Evolutionary conservation across 2,888 invertebrate species (phyloP), one percentile per base, ranked within the genome.

Genomic region (Standfussiana lucernea): DNA sequence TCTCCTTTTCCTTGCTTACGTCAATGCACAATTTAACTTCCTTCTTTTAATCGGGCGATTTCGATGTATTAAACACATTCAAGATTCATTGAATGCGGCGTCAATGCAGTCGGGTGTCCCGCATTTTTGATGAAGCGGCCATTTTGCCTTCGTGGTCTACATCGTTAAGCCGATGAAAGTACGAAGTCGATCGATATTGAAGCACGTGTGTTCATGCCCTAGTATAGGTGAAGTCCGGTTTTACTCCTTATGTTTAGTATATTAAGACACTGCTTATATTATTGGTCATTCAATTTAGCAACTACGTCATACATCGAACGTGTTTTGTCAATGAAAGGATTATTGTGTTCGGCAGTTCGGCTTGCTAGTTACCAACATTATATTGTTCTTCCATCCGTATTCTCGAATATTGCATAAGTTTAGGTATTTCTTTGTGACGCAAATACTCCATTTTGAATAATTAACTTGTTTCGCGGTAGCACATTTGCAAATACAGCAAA

Each of bases 121-220:
- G 86, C 80, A 86, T 82, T 78, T 76, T 83, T 83, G 72, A 78
- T 86, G 73, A 76, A 78, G 66, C 69, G 68, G 72, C 67, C 80
- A 72, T 84, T 80, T 65, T 77, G 61, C 47, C 37, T 72, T 82
- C 82, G 82, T 68, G 70, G 83, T 70, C 56, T 77, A 77, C 71
- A 68, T 74, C 69, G 61, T 66, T 75, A 74, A 66, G 61, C 70
- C 65, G 67, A 85, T 80, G 88, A 85, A 81, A 88, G 88, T 80
- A 72, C 71, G 35, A 74, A 69, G 65, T 73, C 80, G 66, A 77
- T 86, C 86, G 74, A 83, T 86, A 80, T 72, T 74, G 47, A 18
- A 71, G 40, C 64, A 47, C 68, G 66, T 84, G 77, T 79, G 53
- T 64, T 78, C 21, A 42, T 78, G 74, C 80, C 84, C 77, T 84